A percentile compares a stretch with the other conserved stretches of the same genome.
phyloP scores from a whole-genome alignment of 2,888 invertebrate genomes.

The Hyles lineata region DNA sequence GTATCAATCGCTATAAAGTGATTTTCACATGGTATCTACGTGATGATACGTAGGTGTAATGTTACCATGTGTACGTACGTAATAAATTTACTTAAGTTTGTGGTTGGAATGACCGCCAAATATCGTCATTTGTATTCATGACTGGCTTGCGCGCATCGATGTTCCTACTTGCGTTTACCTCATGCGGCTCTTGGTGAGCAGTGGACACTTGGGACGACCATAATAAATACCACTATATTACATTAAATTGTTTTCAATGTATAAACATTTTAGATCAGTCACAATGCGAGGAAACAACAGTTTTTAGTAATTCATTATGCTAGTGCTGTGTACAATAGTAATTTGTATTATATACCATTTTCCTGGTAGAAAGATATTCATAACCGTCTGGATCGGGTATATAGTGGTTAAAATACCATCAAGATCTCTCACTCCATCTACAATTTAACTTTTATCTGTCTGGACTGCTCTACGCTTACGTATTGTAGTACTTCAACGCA shows the following conservation, averaged over 20 bases:
- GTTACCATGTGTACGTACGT: slow-evolving; percentile 55
- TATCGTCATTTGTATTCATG: slow-evolving; percentile 73
- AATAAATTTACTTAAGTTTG: slow-evolving; percentile 67
- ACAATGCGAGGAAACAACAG: too few species aligned
- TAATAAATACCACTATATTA: background rate
- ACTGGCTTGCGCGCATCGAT: slow-evolving; percentile 54
- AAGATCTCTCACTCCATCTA: too few species aligned
- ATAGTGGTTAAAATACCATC: too few species aligned
- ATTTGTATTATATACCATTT: too few species aligned
- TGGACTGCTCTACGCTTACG: too few species aligned
- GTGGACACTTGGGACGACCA: background rate
- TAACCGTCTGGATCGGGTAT: too few species aligned
- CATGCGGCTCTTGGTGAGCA: slow-evolving; percentile 38
- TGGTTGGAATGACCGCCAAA: slow-evolving; percentile 71
- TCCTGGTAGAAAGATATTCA: too few species aligned
- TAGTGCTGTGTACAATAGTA: too few species aligned
- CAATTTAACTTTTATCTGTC: too few species aligned
- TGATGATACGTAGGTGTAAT: slow-evolving; percentile 61
- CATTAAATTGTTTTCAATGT: background rate
- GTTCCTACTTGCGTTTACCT: slow-evolving; percentile 56
- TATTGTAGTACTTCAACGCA: too few species aligned
- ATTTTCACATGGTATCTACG: slow-evolving; percentile 73
- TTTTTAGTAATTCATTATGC: too few species aligned
- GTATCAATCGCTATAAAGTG: slow-evolving; percentile 67
- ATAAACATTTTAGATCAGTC: too few species aligned